These are phyloP conservation scores for Sitodiplosis mosellana DNA, from an alignment of 1,140 invertebrate species.

Conservation along the genomic window DNA sequence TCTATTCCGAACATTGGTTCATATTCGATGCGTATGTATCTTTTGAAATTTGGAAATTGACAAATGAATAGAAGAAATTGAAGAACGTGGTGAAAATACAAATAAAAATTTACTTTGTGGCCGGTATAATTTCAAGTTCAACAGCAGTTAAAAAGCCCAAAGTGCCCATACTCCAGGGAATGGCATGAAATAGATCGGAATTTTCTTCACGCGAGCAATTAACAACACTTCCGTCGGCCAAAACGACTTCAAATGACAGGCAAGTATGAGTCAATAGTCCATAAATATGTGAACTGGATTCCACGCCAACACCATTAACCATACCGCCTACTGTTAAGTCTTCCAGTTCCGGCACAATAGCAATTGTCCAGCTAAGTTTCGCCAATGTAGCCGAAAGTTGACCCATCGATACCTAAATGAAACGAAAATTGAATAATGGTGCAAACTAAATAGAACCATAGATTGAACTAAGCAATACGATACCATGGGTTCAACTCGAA, in stretches of 20 bases:
- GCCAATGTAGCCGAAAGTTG: slow-evolving; percentile 51
- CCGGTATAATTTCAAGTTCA: slow-evolving; percentile 55
- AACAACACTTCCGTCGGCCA: slow-evolving; percentile 52
- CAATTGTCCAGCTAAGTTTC: slow-evolving; percentile 50
- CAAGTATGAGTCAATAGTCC: slow-evolving; percentile 71
- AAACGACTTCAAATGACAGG: slow-evolving; percentile 49
- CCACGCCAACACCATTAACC: slow-evolving; percentile 71
- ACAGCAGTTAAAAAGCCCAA: slow-evolving; percentile 66
- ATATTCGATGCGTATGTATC: slow-evolving; percentile 50
- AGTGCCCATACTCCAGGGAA: slow-evolving; percentile 76
- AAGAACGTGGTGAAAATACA: too few relatives aligned
- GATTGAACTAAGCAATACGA: too few relatives aligned
- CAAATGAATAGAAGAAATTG: too few relatives aligned
- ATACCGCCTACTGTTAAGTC: slow-evolving; percentile 65
- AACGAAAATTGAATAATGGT: too few relatives aligned
- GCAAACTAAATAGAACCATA: too few relatives aligned
- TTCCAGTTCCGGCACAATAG: slow-evolving; percentile 64
- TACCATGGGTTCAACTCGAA: slow-evolving; percentile 60
- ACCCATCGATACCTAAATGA: slow-evolving; percentile 68
- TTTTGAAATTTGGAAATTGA: too few relatives aligned
- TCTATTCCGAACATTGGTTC: slow-evolving; percentile 34
- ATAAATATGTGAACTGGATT: slow-evolving; percentile 55
- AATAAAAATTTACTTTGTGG: slow-evolving; percentile 29
- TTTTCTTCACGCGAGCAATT: slow-evolving; percentile 57
- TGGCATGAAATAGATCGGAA: slow-evolving; percentile 51